phyloP scores from a whole-genome alignment of 2,888 invertebrate genomes.

The Epinotia nisella region DNA sequence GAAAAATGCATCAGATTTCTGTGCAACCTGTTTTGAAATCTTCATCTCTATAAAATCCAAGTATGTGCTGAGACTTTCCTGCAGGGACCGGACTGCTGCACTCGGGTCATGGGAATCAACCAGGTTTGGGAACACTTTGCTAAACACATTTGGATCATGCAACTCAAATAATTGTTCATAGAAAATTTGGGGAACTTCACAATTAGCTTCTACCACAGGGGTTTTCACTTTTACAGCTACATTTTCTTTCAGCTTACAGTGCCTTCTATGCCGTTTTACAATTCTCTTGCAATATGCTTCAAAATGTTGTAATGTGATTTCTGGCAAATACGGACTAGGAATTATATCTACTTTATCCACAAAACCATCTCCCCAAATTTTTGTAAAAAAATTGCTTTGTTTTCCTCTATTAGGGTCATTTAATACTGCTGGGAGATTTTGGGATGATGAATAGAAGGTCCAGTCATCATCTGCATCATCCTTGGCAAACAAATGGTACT shows the following conservation, averaged over 20 bases:
- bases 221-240: slow-evolving; percentile 70
- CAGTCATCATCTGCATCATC: slow-evolving; percentile 84
- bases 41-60: slow-evolving; percentile 97
- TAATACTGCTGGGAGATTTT: slow-evolving; percentile 97
- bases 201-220: slow-evolving; percentile 81
- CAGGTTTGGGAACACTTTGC: slow-evolving; percentile 91
- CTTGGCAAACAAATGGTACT: slow-evolving; percentile 83
- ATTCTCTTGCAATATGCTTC: slow-evolving; percentile 93
- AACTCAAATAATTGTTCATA: slow-evolving; percentile 91
- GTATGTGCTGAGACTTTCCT: slow-evolving; percentile 97
- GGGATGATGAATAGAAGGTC: slow-evolving; percentile 95
- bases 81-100: slow-evolving; percentile 89
- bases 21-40: slow-evolving; percentile 96
- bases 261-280: slow-evolving; percentile 87
- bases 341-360: slow-evolving; percentile 92
- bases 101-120: slow-evolving; percentile 83
- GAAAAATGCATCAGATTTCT: slow-evolving; percentile 98
- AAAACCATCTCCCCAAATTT: slow-evolving; percentile 98
- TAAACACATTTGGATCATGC: slow-evolving; percentile 92
- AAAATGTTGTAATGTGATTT: slow-evolving; percentile 93
- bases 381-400: slow-evolving; percentile 96
- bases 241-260: slow-evolving; percentile 83
- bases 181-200: slow-evolving; percentile 93
- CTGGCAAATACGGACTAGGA: slow-evolving; percentile 92
- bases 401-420: slow-evolving; percentile 98